Evolutionary conservation across 1,140 invertebrate genomes (phyloP), one percentile per base, ranked within the genome.

Genomic region (Paralvinella palmiformis): DNA sequence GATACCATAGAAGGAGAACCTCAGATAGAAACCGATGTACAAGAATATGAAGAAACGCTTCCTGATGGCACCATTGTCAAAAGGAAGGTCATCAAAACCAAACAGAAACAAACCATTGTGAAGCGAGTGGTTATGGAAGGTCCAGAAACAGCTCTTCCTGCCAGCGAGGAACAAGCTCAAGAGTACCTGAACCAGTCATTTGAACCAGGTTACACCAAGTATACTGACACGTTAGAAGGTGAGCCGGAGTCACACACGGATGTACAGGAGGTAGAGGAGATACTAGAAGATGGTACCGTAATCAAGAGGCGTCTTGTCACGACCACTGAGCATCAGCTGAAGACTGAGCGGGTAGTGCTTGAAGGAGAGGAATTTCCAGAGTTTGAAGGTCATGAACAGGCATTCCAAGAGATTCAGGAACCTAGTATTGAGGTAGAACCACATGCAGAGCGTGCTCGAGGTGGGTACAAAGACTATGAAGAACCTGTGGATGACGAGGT

Each of bases 1-100:
- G 77, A 80, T 66, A 73, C 68, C 29, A 74, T 72, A 69, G 72
- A 78, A 50, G 72, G 71, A 41, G 76, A 75, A 29, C 71, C 77
- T 33, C 67, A 70, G 37, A 58, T 65, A 20, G 72, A 79, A 13
- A 70, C 70, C 3, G 70, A 76, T 35, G 69, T 75, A 2, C 74
- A 79, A 52, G 73, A 76, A 44, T 69, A 77, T 33, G 76, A 79
- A 37, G 68, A 75, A 45, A 63, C 67, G 10, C 60, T 74, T 17
- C 67, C 69, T n/a, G 75, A 77, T 71, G 79, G 79, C n/a, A 72
- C 71, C 4, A 72, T 68, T 29, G 72, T 79, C 6, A 76, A 63
- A 32, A 57, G 68, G 24, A 35, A 63, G 22, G 63, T 70, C 10
- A 66, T 69, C 44, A 68, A 68, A 31, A 70, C 63, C 6, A 69